These are phyloP conservation scores for Caenorhabditis japonica DNA, from an alignment of 2,888 invertebrate genomes.

Conservation along the genomic window DNA sequence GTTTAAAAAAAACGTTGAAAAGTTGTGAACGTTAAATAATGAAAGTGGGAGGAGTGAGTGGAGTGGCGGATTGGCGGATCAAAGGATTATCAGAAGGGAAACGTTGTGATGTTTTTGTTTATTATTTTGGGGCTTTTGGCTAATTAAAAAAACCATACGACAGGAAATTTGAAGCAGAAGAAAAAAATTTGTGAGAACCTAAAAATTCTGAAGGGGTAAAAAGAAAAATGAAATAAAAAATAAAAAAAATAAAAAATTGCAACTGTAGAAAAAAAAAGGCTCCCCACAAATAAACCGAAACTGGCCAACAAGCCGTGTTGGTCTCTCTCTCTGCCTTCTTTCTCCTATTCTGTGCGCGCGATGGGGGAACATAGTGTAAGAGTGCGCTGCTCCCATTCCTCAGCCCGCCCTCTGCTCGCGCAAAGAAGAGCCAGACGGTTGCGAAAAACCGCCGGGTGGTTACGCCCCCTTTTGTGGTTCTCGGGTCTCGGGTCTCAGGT, in stretches of 20 bases:
- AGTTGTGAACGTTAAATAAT: slow-evolving; percentile 32
- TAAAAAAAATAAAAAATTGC: background rate
- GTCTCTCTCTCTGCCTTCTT: slow-evolving; percentile 30
- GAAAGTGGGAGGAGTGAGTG: background rate
- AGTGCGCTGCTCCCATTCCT: slow-evolving; percentile 46
- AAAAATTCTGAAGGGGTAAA: background rate
- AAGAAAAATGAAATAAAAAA: background rate
- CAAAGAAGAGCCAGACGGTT: slow-evolving; percentile 50
- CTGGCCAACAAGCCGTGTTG: slow-evolving; percentile 45
- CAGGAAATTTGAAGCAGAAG: no score
- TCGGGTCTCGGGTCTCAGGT: background rate
- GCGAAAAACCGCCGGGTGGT: slow-evolving; percentile 40
- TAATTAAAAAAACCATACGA: no score
- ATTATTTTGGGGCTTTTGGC: no score
- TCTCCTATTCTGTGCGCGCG: slow-evolving; percentile 39
- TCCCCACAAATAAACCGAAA: slow-evolving; percentile 8
- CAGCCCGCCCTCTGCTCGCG: slow-evolving; percentile 45
- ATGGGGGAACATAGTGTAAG: slow-evolving; percentile 33
- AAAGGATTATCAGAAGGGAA: slow-evolving; percentile 30
- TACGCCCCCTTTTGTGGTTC: slow-evolving; percentile 23
- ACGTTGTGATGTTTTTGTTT: background rate
- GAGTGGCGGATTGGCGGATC: slow-evolving; percentile 39
- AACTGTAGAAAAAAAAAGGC: slow-evolving; percentile 16
- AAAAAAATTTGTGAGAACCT: no score
- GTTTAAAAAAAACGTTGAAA: no score